Evolutionary conservation across 1,140 invertebrate genomes (phyloP), one percentile per base, ranked within the genome.

Genomic region (Drosophila pectinifera): DNA sequence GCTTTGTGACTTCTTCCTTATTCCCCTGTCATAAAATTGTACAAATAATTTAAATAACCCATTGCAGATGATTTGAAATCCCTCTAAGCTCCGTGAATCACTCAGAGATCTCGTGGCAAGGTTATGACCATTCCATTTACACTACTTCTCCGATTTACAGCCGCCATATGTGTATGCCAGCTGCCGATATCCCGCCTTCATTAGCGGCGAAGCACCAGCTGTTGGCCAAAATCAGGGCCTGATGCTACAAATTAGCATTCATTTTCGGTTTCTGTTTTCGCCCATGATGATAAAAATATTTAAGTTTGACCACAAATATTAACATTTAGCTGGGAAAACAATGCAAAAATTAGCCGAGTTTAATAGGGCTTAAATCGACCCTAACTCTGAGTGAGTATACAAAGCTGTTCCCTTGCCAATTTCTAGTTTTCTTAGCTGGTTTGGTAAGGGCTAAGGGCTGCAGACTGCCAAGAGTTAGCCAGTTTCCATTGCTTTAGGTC

Each of bases 171-270:
- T 48, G 42, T 20, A 39, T 48, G 42, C 22, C 42, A 74, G 48
- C 22, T 46, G 36, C 38, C 49, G 49, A 56, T 63, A 57, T 62
- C 10, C 43, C 51, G 43, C 42, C n/a, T 54, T 63, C 48, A 63
- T 74, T 74, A 74, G 42, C 70, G 55, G 4, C 2, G 6, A 24
- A 22, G 6, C 11, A 36, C 24, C 69, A 53, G 38, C 13, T 56
- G 54, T 11, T 55, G 48, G 53, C 16, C 31, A 63, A 41, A 74
- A 55, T 42, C 6, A 46, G 39, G 72, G 57, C 72, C 49, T 55
- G 49, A 36, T 63, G 72, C 49, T 73, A 20, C 49, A 34, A 63
- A 74, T 74, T 74, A 74, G 70, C 72, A 74, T 63, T 63, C 5
- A 74, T 63, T 74, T 74, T 28, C 16, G 14, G 42, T 8, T 24